phyloP scores from a whole-genome alignment of 2,113 vertebrate genomes.

The Leiothrix lutea region DNA sequence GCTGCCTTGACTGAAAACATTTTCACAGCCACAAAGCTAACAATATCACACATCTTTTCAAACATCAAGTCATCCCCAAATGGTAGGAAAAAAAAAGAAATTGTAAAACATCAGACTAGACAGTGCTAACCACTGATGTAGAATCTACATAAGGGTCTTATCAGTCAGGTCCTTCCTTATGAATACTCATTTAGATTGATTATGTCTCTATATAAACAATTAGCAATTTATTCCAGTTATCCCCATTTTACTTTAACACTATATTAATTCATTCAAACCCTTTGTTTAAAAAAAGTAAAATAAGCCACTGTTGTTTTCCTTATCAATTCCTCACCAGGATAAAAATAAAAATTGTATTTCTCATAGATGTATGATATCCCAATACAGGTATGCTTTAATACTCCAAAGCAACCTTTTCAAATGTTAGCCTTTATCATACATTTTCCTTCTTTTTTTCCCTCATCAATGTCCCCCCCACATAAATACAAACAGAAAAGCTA shows the following conservation, averaged over 20 bases:
- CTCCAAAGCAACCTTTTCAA: background rate
- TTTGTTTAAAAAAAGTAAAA: background rate
- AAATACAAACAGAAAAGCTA: background rate
- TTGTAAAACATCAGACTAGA: background rate
- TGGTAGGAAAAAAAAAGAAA: background rate
- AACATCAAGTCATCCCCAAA: background rate
- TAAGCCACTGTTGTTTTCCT: background rate
- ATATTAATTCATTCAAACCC: background rate
- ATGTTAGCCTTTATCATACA: background rate
- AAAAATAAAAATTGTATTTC: background rate
- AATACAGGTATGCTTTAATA: background rate
- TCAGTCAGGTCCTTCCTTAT: background rate
- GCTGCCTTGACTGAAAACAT: background rate
- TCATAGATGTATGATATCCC: background rate
- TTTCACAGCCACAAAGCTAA: background rate
- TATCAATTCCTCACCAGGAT: background rate
- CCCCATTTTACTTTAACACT: background rate
- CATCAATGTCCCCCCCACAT: fast-evolving
- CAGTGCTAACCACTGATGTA: background rate
- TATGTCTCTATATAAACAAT: background rate
- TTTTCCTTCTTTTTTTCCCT: background rate
- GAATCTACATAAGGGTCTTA: background rate
- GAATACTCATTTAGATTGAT: background rate
- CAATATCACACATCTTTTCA: background rate
- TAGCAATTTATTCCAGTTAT: background rate